These are phyloP conservation scores for Enteromius afrohamiltoni DNA, from an alignment of 2,797 vertebrate genomes.

Conservation along the genomic window DNA sequence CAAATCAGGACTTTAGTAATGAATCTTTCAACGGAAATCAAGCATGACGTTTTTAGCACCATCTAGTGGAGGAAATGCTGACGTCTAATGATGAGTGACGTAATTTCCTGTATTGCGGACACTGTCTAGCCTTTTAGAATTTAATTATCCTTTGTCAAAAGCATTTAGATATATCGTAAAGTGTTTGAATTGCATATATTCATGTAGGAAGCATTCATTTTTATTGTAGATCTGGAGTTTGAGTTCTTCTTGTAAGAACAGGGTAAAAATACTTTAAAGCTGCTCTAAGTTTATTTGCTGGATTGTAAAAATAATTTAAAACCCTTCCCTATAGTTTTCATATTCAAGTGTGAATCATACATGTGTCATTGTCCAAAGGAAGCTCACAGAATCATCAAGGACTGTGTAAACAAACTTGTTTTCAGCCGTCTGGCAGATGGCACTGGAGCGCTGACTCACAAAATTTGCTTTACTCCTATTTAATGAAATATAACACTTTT, in stretches of 20 bases:
- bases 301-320: background rate
- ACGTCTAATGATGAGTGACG: background rate
- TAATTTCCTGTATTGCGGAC: background rate
- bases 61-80: slow-evolving; percentile 67
- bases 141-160: background rate
- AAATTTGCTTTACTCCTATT: slow-evolving; percentile 22
- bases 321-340: background rate
- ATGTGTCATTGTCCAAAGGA: background rate
- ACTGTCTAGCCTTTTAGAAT: background rate
- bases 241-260: background rate
- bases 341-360: background rate
- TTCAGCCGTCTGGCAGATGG: background rate
- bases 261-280: background rate
- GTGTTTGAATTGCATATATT: background rate
- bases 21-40: slow-evolving; percentile 2
- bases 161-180: background rate
- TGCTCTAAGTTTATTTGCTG: background rate
- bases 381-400: background rate
- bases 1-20: background rate
- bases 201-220: background rate
- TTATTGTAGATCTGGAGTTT: background rate
- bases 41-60: slow-evolving; percentile 58
- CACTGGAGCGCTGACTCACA: background rate
- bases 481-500: slow-evolving; percentile 7
- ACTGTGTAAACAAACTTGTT: background rate